phyloP scores from a whole-genome alignment of 2,113 vertebrate genomes.

The Rhea americana region DNA sequence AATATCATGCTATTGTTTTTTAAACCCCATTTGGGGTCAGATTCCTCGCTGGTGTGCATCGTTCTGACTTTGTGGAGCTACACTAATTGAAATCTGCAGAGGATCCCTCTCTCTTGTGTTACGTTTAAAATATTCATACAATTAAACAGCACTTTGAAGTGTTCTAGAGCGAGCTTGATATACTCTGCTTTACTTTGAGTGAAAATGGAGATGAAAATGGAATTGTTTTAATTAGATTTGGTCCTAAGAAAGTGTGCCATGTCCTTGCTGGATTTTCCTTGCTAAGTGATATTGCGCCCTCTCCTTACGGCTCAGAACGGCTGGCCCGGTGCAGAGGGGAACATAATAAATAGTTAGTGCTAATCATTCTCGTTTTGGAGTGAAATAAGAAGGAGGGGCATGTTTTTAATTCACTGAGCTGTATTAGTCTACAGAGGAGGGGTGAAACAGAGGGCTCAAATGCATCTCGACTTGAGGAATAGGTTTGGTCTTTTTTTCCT shows the following conservation, averaged over 20 bases:
- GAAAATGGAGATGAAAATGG: conserved; percentile 58
- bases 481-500: neutral
- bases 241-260: conserved; percentile 55
- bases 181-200: conserved; percentile 29
- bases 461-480: neutral
- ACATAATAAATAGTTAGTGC: conserved; percentile 51
- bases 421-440: neutral
- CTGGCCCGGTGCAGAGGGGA: conserved; percentile 13
- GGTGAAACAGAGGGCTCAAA: neutral
- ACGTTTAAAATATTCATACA: conserved; percentile 44
- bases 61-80: neutral
- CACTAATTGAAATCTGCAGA: conserved; percentile 32
- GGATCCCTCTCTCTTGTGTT: conserved; percentile 25
- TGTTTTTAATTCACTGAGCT: conserved; percentile 25
- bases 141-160: conserved; percentile 63
- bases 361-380: conserved; percentile 52
- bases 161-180: neutral
- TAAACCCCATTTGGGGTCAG: neutral
- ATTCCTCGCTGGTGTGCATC: neutral
- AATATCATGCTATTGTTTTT: neutral
- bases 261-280: conserved; percentile 63
- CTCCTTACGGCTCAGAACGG: neutral
- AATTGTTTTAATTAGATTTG: conserved; percentile 69
- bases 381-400: conserved; percentile 46
- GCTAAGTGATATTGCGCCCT: conserved; percentile 12